These are phyloP conservation scores for Macrophya annulata DNA, from an alignment of 2,888 invertebrate genomes.

Conservation along the genomic window DNA sequence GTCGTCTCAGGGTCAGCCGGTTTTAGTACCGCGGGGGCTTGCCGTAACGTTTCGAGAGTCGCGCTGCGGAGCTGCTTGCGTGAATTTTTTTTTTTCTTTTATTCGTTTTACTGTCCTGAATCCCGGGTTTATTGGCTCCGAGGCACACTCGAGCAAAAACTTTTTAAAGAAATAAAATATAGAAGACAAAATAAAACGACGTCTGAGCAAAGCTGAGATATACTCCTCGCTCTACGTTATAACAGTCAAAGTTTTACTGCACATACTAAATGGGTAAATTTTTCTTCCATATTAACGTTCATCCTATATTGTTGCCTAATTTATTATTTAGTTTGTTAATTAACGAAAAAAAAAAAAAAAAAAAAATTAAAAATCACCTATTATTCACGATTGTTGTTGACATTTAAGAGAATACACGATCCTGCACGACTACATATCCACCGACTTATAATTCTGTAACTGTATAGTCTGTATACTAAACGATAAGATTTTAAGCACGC, in stretches of 20 bases:
- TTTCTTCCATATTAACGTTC: too few species aligned
- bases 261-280: constrained; percentile 1
- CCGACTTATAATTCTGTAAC: constrained; percentile 6
- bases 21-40: constrained; percentile 69
- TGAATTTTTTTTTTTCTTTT: constrained; percentile 37
- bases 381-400: constrained; percentile 11
- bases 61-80: constrained; percentile 46
- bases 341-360: not conserved
- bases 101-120: constrained; percentile 42
- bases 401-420: constrained; percentile 11
- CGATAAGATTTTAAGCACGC: constrained; percentile 15
- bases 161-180: constrained; percentile 25
- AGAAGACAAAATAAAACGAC: constrained; percentile 20
- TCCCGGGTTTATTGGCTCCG: constrained; percentile 48
- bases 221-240: not conserved
- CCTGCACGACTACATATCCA: not conserved
- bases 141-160: constrained; percentile 33
- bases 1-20: constrained; percentile 78
- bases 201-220: constrained; percentile 33
- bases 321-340: not conserved
- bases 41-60: constrained; percentile 47
- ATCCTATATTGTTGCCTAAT: not conserved
- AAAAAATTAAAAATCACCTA: not conserved
- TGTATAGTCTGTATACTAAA: constrained; percentile 11
- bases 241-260: not conserved